Evolutionary conservation across 2,113 vertebrate genomes (phyloP).

Genomic region (Falcunculus frontatus): DNA sequence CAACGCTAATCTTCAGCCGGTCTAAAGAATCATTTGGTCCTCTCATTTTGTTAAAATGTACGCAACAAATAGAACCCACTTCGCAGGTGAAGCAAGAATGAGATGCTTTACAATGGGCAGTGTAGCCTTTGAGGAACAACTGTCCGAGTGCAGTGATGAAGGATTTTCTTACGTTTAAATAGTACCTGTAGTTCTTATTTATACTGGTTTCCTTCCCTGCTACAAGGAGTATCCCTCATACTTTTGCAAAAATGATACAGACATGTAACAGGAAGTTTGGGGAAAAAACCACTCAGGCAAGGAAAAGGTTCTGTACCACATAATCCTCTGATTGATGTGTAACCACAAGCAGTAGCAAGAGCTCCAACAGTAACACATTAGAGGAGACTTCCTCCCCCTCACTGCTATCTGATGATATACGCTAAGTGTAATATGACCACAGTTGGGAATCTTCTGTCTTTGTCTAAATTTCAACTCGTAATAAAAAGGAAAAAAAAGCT

Average conservation of each 20-base stretch:
- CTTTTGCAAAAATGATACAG: background rate
- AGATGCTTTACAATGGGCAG: background rate
- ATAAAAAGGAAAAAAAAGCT: background rate
- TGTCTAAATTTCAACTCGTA: background rate
- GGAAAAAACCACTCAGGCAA: background rate
- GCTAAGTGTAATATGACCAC: background rate
- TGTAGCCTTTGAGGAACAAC: background rate
- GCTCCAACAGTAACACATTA: background rate
- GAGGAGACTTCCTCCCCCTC: background rate
- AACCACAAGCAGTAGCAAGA: background rate
- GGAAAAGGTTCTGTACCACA: background rate
- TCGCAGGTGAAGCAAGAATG: background rate
- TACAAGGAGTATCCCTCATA: background rate
- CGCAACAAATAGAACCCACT: background rate
- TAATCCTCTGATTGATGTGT: background rate
- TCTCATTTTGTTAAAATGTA: slow-evolving; percentile 1
- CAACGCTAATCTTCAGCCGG: background rate
- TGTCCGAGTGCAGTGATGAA: background rate
- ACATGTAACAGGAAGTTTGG: background rate
- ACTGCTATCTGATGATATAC: background rate
- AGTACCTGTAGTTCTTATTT: background rate
- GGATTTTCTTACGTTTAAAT: background rate
- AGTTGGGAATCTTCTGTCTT: background rate
- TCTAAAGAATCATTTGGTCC: slow-evolving; percentile 58
- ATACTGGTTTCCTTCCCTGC: background rate